phyloP scores from a whole-genome alignment of 1,140 invertebrate species.

The Druon quercuslanigerum region DNA sequence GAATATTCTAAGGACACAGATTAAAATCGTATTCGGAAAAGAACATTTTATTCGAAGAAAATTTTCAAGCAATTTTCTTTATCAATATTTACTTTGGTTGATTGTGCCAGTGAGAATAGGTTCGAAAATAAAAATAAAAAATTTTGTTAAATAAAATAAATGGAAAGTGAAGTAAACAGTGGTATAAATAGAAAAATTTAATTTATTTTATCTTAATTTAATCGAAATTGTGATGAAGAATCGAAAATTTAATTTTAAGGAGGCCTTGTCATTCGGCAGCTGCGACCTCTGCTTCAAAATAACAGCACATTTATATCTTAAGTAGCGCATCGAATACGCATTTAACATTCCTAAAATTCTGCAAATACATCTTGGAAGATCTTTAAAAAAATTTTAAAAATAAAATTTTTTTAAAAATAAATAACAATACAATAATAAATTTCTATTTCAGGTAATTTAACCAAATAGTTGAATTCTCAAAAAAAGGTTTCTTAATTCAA shows the following conservation, averaged over 20 bases:
- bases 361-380: neutral
- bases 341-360: constrained; percentile 15
- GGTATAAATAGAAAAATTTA: neutral
- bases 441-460: too few species aligned
- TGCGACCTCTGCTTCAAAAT: constrained; percentile 29
- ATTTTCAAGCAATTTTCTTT: too few species aligned
- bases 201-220: neutral
- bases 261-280: constrained; percentile 26
- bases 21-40: neutral
- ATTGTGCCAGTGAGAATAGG: too few species aligned
- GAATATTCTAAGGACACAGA: too few species aligned
- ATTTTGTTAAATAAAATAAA: neutral
- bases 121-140: neutral
- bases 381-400: neutral
- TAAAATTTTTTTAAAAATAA: neutral
- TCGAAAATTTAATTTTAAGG: neutral
- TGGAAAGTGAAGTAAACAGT: neutral
- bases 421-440: too few species aligned
- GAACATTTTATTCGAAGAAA: too few species aligned
- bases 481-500: too few species aligned
- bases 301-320: constrained; percentile 17
- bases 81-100: too few species aligned
- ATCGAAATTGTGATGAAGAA: neutral
- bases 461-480: too few species aligned
- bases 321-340: neutral